Evolutionary conservation across 2,797 vertebrate genomes (phyloP).

Genomic region (Lagocephalus sceleratus): DNA sequence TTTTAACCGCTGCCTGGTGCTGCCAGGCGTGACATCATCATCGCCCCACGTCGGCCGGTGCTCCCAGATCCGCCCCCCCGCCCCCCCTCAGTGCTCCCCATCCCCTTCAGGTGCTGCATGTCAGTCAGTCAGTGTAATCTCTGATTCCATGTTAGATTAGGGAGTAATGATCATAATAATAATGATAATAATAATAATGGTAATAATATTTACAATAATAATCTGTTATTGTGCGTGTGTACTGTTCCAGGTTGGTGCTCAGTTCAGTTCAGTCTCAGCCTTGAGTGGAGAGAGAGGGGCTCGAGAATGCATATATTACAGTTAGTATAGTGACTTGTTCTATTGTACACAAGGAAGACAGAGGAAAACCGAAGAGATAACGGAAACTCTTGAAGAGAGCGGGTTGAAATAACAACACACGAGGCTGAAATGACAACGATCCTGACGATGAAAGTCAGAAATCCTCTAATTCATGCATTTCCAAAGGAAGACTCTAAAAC

Average conservation of each 20-base stretch:
- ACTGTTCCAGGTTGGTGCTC: constrained; percentile 75
- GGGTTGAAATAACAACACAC: constrained; percentile 38
- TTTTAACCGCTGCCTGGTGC: constrained; percentile 54
- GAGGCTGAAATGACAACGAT: background rate
- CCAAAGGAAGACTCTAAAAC: background rate
- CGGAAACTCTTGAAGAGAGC: constrained; percentile 39
- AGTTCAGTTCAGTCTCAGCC: constrained; percentile 72
- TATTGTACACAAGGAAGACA: constrained; percentile 61
- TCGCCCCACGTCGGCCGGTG: constrained; percentile 49
- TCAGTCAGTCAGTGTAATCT: constrained; percentile 76
- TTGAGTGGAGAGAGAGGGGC: constrained; percentile 58
- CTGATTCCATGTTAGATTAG: constrained; percentile 76
- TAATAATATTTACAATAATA: constrained; percentile 76
- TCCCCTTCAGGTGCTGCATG: constrained; percentile 71
- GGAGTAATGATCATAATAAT: constrained; percentile 73
- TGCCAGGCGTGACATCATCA: constrained; percentile 57
- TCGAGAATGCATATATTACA: constrained; percentile 71
- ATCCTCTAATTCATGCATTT: background rate
- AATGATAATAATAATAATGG: constrained; percentile 72
- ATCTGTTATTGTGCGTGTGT: constrained; percentile 76
- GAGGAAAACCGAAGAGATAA: constrained; percentile 44
- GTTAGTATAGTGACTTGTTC: constrained; percentile 76
- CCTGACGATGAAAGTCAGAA: background rate
- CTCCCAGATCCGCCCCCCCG: constrained; percentile 30
- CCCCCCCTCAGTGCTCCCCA: background rate